Evolutionary conservation across 2,888 invertebrate genomes (phyloP).

Genomic region (Choristoneura rosaceana): DNA sequence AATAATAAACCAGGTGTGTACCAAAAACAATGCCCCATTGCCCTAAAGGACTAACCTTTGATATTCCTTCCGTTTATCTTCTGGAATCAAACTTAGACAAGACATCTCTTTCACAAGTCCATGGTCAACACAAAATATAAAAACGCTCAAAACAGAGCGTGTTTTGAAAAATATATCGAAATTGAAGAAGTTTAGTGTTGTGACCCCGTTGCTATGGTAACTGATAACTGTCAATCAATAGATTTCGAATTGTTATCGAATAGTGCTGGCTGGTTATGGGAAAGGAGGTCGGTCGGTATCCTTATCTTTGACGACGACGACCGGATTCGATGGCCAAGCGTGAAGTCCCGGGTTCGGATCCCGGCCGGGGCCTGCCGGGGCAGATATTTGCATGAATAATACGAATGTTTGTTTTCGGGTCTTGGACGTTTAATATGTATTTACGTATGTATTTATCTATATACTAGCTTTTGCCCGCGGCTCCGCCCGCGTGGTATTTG

Average conservation of each 20-base stretch:
- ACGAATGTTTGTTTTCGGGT: too few relatives aligned
- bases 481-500: too few relatives aligned
- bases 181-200: slow-evolving; percentile 56
- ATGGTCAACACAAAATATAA: slow-evolving; percentile 60
- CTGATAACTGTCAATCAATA: slow-evolving; percentile 65
- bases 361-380: too few relatives aligned
- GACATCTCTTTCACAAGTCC: slow-evolving; percentile 72
- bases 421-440: too few relatives aligned
- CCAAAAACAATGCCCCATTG: background rate
- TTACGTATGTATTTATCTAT: too few relatives aligned
- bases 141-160: slow-evolving; percentile 56
- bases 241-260: slow-evolving; percentile 51
- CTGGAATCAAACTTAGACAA: slow-evolving; percentile 80
- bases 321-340: too few relatives aligned
- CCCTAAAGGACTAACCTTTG: slow-evolving; percentile 57
- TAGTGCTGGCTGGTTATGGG: slow-evolving; percentile 22
- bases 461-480: too few relatives aligned
- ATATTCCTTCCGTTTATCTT: slow-evolving; percentile 74
- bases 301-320: background rate
- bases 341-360: too few relatives aligned
- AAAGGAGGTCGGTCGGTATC: slow-evolving; percentile 1
- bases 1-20: background rate
- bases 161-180: slow-evolving; percentile 51
- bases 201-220: slow-evolving; percentile 65
- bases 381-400: too few relatives aligned